Conservation (phyloP, 2,888 invertebrate genomes). For the Antitype chi region DNA sequence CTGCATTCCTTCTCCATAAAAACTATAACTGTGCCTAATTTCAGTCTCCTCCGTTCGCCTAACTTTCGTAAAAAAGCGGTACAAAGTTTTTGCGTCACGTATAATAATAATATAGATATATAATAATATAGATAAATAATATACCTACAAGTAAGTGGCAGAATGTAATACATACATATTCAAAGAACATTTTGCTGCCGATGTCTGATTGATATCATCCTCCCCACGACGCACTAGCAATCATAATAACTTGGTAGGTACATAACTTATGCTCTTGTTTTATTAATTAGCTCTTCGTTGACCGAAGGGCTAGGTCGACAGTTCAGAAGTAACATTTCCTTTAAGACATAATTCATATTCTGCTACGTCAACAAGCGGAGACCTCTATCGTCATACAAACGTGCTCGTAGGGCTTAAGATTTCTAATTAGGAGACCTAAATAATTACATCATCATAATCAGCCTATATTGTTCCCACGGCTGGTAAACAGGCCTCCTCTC, state of each 20-base stretch:
- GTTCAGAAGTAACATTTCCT: constrained; percentile 12
- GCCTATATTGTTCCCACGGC: too few relatives aligned
- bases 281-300: constrained; percentile 63
- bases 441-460: too few relatives aligned
- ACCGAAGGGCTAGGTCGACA: constrained; percentile 25
- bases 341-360: constrained; percentile 15
- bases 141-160: neutral
- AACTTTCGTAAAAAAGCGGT: too few relatives aligned
- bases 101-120: too few relatives aligned
- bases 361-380: neutral
- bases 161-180: constrained; percentile 70
- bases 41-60: too few relatives aligned
- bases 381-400: neutral
- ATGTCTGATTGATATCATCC: constrained; percentile 82
- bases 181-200: constrained; percentile 68
- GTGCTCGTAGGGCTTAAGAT: neutral
- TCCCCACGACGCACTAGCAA: constrained; percentile 57
- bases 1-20: too few relatives aligned
- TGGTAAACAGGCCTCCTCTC: too few relatives aligned
- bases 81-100: too few relatives aligned
- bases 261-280: constrained; percentile 43
- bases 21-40: too few relatives aligned
- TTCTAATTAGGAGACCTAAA: neutral
- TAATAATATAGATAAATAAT: neutral
- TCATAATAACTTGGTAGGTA: constrained; percentile 43